Evolutionary conservation across 2,888 invertebrate genomes (phyloP).

Genomic region (Melipona bicolor): DNA sequence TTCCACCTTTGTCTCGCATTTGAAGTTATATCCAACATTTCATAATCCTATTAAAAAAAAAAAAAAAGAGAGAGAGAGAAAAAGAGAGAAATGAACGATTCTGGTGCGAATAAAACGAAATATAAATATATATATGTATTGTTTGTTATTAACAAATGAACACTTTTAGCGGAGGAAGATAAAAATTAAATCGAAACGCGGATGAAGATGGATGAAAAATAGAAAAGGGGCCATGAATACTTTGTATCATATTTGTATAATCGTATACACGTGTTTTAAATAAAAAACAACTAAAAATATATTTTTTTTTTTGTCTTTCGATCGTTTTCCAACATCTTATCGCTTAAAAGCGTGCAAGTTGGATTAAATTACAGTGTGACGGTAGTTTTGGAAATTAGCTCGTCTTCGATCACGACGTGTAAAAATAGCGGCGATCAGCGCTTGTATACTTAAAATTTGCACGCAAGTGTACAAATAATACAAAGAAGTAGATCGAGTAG

Average conservation of each 20-base stretch:
- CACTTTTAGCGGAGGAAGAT: conserved; percentile 33
- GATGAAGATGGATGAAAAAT: conserved; percentile 39
- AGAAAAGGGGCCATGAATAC: conserved; percentile 20
- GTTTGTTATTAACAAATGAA: conserved; percentile 25
- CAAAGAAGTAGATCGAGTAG: conserved; percentile 30
- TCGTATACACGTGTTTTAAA: conserved; percentile 14
- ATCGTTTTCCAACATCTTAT: conserved; percentile 29
- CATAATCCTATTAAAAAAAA: background rate
- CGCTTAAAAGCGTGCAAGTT: conserved; percentile 26
- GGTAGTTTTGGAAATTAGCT: conserved; percentile 49
- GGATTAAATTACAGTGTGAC: conserved; percentile 46
- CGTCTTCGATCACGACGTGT: conserved; percentile 59
- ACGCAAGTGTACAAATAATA: conserved; percentile 56
- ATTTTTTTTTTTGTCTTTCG: background rate
- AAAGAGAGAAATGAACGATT: conserved; percentile 1
- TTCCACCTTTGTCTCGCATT: background rate
- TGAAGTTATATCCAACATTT: conserved; percentile 31
- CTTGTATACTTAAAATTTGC: conserved; percentile 55
- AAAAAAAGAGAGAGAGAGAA: background rate
- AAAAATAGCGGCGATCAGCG: conserved; percentile 67
- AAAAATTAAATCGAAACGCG: conserved; percentile 39
- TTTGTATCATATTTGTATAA: conserved; percentile 40
- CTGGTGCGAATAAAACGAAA: conserved; percentile 6
- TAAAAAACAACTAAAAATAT: conserved; percentile 13
- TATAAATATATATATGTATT: background rate